Evolutionary conservation across 1,140 invertebrate genomes (phyloP).

Genomic region (Brachystomella parvula): DNA sequence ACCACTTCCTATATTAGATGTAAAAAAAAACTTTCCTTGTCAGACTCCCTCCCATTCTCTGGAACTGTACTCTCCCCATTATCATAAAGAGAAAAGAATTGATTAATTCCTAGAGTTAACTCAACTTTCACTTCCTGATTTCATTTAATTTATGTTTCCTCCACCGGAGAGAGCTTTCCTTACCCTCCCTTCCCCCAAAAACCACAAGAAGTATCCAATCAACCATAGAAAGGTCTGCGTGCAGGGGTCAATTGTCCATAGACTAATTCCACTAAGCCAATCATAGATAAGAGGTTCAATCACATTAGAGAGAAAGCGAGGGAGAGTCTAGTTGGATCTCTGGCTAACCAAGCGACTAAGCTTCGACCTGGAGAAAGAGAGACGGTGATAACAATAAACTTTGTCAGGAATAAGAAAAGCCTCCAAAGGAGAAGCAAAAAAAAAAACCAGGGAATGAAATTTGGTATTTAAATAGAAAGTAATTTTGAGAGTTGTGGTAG

Average conservation of each 20-base stretch:
- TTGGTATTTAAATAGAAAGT: slow-evolving; percentile 8
- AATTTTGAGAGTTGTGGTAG: neutral
- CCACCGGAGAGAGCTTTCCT: too few relatives aligned
- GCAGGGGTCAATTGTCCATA: neutral
- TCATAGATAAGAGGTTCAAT: neutral
- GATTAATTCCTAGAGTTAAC: neutral
- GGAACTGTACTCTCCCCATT: too few relatives aligned
- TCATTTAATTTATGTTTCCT: too few relatives aligned
- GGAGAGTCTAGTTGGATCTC: neutral
- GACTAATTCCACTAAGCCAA: neutral
- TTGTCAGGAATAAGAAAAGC: neutral
- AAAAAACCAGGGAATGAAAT: neutral
- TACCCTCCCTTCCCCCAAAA: neutral
- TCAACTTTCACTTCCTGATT: too few relatives aligned
- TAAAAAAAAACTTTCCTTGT: neutral
- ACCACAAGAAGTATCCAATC: neutral
- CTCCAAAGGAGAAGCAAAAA: neutral
- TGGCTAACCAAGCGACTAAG: too few relatives aligned
- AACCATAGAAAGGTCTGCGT: too few relatives aligned
- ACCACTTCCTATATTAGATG: too few relatives aligned
- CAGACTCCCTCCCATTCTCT: neutral
- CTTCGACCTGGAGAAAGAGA: neutral
- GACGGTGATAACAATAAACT: neutral
- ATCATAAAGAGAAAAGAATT: neutral
- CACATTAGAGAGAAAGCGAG: neutral